phyloP scores from a whole-genome alignment of 30 jellyfish, hydroid and myxozoan genomes.

The Calvadosia cruxmelitensis region DNA sequence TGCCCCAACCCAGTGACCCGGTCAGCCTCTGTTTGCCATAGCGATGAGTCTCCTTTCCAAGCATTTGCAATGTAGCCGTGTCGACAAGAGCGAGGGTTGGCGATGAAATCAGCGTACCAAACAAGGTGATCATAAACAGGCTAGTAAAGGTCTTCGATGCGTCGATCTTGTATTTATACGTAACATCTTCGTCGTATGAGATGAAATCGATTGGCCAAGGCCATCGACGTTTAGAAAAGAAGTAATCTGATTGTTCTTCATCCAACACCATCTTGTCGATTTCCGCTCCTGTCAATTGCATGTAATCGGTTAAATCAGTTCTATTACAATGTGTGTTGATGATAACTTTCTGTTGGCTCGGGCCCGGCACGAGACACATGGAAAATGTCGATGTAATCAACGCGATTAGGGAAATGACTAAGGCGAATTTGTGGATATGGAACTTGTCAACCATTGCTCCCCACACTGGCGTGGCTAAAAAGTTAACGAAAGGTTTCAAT shows the following conservation, averaged over 20 bases:
- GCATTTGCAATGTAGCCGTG: slow-evolving; percentile 91
- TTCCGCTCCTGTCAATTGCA: slow-evolving; percentile 77
- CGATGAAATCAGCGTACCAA: slow-evolving; percentile 90
- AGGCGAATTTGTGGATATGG: slow-evolving; percentile 53
- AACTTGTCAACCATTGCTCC: slow-evolving; percentile 85
- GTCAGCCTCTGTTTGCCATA: slow-evolving; percentile 96
- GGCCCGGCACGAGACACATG: slow-evolving; percentile 83
- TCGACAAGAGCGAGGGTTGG: slow-evolving; percentile 98
- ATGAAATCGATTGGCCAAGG: slow-evolving; percentile 97
- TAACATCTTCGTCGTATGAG: slow-evolving; percentile 51
- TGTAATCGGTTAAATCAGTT: slow-evolving; percentile 72
- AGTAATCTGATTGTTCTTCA: slow-evolving; percentile 56
- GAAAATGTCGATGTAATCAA: slow-evolving; percentile 66
- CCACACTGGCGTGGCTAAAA: slow-evolving; percentile 92
- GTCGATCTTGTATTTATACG: slow-evolving; percentile 67
- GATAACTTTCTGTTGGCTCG: slow-evolving; percentile 74
- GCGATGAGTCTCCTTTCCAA: slow-evolving; percentile 94
- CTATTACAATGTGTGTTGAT: slow-evolving; percentile 80
- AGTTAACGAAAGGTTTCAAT: slow-evolving; percentile 76
- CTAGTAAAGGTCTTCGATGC: slow-evolving; percentile 85
- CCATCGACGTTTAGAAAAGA: slow-evolving; percentile 78
- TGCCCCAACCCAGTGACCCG: slow-evolving; percentile 99
- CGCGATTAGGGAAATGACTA: slow-evolving; percentile 68
- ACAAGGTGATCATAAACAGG: slow-evolving; percentile 71
- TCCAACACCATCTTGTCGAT: slow-evolving; percentile 80